These are phyloP conservation scores for Taxidea taxus DNA, from an alignment of 2,113 vertebrate genomes.

Conservation along the genomic window DNA sequence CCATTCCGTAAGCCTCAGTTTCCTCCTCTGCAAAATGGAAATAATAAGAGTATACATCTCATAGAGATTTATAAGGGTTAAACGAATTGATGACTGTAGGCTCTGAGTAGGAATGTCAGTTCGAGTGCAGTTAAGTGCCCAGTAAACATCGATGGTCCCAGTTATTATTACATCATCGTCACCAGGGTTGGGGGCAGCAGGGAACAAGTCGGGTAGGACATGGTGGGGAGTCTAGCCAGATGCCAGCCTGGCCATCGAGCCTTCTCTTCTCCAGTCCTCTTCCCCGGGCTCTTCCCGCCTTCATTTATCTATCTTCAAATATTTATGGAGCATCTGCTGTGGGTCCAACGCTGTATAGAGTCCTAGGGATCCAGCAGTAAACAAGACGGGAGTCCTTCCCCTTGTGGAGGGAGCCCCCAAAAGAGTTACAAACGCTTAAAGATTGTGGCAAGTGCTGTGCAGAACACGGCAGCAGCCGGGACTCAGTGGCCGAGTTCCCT, in stretches of 20 bases:
- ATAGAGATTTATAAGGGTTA: not conserved
- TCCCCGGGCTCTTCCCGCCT: not conserved
- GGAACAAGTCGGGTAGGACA: not conserved
- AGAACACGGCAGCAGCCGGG: not conserved
- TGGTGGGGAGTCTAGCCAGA: not conserved
- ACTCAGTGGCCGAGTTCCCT: accelerated
- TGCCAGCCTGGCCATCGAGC: accelerated
- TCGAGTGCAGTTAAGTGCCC: accelerated
- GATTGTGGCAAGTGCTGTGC: accelerated
- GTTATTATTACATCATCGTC: no score
- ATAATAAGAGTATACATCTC: no score
- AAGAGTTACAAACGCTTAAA: not conserved
- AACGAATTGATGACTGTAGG: accelerated
- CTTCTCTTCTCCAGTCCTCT: not conserved
- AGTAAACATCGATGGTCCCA: not conserved
- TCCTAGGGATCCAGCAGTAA: no score
- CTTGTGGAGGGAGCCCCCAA: accelerated
- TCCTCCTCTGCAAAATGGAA: not conserved
- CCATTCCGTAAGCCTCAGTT: not conserved
- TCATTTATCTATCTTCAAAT: not conserved
- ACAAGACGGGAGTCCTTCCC: no score
- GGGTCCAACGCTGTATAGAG: not conserved
- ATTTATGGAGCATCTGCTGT: not conserved
- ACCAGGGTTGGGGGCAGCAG: not conserved
- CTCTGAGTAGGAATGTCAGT: not conserved